A percentile compares a stretch with the other conserved stretches of the same genome.
These are phyloP conservation scores for Sebastes trivittatus DNA, from an alignment of 2,797 vertebrate genomes.

Conservation along the genomic window DNA sequence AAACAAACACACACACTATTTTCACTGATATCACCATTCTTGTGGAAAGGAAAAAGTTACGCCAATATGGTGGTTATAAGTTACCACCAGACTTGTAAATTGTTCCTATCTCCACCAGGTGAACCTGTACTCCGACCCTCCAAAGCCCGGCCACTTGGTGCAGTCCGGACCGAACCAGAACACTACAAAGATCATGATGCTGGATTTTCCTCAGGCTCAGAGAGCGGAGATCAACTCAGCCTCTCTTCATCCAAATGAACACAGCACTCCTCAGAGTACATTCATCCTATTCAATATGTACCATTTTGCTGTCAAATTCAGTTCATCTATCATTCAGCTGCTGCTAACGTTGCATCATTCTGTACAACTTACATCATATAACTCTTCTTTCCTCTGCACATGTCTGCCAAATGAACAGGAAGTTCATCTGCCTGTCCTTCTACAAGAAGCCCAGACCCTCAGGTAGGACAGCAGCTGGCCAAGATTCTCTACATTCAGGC, in stretches of 20 bases:
- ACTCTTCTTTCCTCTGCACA: background rate
- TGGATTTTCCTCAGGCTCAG: constrained; percentile 84
- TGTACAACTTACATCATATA: background rate
- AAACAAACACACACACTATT: background rate
- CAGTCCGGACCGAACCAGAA: constrained; percentile 58
- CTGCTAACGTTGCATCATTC: background rate
- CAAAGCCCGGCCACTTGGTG: constrained; percentile 74
- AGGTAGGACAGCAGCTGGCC: constrained; percentile 47
- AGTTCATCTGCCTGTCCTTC: constrained; percentile 11
- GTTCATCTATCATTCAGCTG: background rate
- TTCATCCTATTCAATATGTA: background rate
- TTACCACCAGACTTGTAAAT: background rate
- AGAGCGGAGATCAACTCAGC: constrained; percentile 60
- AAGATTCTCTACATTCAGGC: constrained; percentile 74
- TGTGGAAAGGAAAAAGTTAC: background rate
- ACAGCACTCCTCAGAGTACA: constrained; percentile 52
- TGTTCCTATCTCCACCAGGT: constrained; percentile 79
- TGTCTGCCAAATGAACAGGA: constrained; percentile 39
- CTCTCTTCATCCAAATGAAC: constrained; percentile 7
- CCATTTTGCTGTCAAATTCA: background rate
- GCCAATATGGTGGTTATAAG: background rate
- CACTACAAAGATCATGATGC: constrained; percentile 78
- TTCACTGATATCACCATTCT: background rate
- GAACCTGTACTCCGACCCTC: constrained; percentile 85
- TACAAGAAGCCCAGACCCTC: constrained; percentile 12